Conservation (phyloP, 2,888 invertebrate genomes). For the Erpobdella octoculata region DNA sequence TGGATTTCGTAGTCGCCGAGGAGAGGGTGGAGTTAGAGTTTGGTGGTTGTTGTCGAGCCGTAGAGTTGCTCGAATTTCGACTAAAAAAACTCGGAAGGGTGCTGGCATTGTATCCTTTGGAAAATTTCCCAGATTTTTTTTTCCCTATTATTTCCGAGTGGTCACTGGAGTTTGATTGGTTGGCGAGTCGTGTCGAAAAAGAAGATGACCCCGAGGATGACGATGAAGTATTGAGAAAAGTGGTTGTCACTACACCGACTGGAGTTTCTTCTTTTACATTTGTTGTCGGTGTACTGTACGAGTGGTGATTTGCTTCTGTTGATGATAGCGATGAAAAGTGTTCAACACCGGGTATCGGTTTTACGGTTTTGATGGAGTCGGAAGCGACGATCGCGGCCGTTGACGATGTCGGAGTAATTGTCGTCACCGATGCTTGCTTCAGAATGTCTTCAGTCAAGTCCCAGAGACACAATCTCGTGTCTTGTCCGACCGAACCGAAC, state of each 20-base stretch:
- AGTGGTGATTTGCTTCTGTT: not conserved
- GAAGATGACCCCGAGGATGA: constrained; percentile 35
- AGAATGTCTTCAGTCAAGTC: constrained; percentile 92
- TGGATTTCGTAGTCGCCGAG: constrained; percentile 50
- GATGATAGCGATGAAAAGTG: not conserved
- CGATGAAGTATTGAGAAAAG: too few relatives aligned
- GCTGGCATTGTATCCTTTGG: constrained; percentile 2
- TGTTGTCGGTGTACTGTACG: not conserved
- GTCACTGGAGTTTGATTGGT: not conserved
- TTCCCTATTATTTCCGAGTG: not conserved
- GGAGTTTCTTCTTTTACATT: not conserved
- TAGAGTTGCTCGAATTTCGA: not conserved
- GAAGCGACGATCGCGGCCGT: constrained; percentile 46
- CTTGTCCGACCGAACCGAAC: constrained; percentile 89
- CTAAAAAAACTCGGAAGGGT: constrained; percentile 19
- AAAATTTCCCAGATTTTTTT: not conserved
- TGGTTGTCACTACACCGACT: constrained; percentile 7
- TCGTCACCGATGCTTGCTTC: constrained; percentile 44
- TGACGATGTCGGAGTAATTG: constrained; percentile 18
- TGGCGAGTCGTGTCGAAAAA: not conserved
- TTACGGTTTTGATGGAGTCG: not conserved
- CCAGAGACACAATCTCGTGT: constrained; percentile 95
- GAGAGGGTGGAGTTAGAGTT: constrained; percentile 20
- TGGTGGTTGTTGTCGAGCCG: not conserved
- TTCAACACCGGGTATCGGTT: not conserved